Base-by-base conservation (phyloP, 2,797 vertebrate genomes). In the Hoplostethus mediterraneus region DNA sequence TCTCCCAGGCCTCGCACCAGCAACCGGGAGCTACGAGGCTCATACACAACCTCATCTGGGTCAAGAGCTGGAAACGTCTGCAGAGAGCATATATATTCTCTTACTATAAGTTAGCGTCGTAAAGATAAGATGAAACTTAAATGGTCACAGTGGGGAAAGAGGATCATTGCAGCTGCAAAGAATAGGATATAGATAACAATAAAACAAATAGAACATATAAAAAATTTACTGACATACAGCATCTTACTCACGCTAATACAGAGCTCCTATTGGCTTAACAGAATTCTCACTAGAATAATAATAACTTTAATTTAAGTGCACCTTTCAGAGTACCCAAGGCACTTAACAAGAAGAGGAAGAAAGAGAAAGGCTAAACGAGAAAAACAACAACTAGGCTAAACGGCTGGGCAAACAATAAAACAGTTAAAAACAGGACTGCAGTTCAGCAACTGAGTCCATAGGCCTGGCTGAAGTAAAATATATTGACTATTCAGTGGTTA, bases 1-100 rank as follows among this genome's bases (percentile, higher is more conserved):
- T 99, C 97, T 52, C 96, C 97, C 56, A 99, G 95, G 47, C 98
- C 98, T 58, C 97, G 95, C 25, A 99, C 97, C 59, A 99, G 91
- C 44, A 99, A 89, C 30, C 96, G 94, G 0, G 98, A 99, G 71
- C 96, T 97, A 28, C 95, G 95, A 2, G 97, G 98, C 73, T 99
- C 97, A 64, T 96, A 99, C 6, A 94, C 94, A 25, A 94, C 92
- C 54, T 99, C 98, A 52, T 99, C 98, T 1, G 97, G 96, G 73
- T 99, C 98, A 62, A 99, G 93, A 65, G 86, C 67, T 42, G 92
- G 91, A 83, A 92, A 93, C 0, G 90, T 67, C 93, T 94, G 59
- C 48, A 67, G 58, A 67, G 17, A 73, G 0, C 2, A 76, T 5
- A 16, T 3, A 51, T 66, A 77, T 48, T 13, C 7, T 49, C 28